Evolutionary conservation across 2,888 invertebrate genomes (phyloP).

Genomic region (Frankliniella intonsa): DNA sequence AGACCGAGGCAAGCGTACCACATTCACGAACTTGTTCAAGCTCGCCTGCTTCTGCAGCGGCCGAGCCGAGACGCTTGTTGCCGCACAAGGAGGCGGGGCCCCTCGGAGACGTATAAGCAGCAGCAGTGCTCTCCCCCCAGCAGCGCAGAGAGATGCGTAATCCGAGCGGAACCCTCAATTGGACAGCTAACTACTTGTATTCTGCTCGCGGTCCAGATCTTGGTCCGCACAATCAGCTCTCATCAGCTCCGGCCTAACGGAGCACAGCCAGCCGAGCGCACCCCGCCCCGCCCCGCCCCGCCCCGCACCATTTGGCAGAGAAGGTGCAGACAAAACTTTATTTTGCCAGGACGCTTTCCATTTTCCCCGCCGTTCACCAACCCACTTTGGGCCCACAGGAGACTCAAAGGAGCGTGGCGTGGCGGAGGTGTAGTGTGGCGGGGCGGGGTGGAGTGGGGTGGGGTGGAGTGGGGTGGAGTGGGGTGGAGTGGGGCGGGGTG

Average conservation of each 20-base stretch:
- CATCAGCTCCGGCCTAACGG: neutral
- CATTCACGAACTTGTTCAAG: no score
- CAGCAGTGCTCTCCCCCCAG: neutral
- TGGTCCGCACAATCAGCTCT: slow-evolving; percentile 2
- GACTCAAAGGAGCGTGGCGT: neutral
- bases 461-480: neutral
- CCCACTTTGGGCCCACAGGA: neutral
- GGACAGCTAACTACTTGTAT: neutral
- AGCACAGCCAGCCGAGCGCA: neutral
- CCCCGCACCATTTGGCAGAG: neutral
- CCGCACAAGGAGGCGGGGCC: no score
- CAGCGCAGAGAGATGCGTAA: no score
- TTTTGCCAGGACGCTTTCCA: neutral
- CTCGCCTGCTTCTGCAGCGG: no score
- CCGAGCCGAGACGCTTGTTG: no score
- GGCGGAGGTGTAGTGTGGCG: neutral
- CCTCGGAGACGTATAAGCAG: neutral
- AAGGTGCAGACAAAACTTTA: slow-evolving; percentile 13
- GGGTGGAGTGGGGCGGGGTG: no score
- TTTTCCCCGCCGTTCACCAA: neutral
- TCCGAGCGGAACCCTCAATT: neutral
- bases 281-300: no score
- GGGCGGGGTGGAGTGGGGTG: neutral
- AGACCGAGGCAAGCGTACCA: no score
- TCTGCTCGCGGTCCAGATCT: neutral